Conservation (phyloP, 2,797 vertebrate species). For the Atherinosoma microstoma region DNA sequence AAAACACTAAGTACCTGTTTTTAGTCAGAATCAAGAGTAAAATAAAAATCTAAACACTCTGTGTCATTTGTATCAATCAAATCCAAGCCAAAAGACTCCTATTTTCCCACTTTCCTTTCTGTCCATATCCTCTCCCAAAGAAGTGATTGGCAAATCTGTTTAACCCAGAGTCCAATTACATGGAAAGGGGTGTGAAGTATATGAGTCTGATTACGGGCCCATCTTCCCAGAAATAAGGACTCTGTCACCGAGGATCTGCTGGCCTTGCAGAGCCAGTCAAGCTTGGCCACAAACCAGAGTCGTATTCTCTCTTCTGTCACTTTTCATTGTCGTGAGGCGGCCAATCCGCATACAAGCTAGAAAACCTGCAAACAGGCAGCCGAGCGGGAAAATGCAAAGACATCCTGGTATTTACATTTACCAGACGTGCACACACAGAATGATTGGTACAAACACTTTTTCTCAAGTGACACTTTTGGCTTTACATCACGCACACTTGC, state of each 20-base stretch:
- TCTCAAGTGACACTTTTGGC: constrained; percentile 12
- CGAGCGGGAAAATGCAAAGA: constrained; percentile 45
- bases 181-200: constrained; percentile 49
- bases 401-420: constrained; percentile 44
- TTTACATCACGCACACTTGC: constrained; percentile 37
- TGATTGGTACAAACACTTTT: not conserved
- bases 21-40: too few relatives aligned
- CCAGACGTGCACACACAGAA: constrained; percentile 9
- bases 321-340: constrained; percentile 70
- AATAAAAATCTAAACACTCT: too few relatives aligned
- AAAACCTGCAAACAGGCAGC: constrained; percentile 49
- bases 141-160: constrained; percentile 61
- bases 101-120: constrained; percentile 34
- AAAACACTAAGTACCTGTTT: not conserved
- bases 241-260: constrained; percentile 52
- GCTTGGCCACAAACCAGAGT: constrained; percentile 56
- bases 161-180: constrained; percentile 74
- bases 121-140: constrained; percentile 30
- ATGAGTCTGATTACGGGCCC: constrained; percentile 71
- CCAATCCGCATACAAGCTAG: constrained; percentile 33
- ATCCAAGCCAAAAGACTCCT: constrained; percentile 4
- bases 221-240: constrained; percentile 73
- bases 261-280: constrained; percentile 63
- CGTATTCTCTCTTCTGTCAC: constrained; percentile 74
- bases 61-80: not conserved